These are phyloP conservation scores for Chaetodon auriga DNA, from an alignment of 2,113 vertebrate genomes.

Conservation along the genomic window DNA sequence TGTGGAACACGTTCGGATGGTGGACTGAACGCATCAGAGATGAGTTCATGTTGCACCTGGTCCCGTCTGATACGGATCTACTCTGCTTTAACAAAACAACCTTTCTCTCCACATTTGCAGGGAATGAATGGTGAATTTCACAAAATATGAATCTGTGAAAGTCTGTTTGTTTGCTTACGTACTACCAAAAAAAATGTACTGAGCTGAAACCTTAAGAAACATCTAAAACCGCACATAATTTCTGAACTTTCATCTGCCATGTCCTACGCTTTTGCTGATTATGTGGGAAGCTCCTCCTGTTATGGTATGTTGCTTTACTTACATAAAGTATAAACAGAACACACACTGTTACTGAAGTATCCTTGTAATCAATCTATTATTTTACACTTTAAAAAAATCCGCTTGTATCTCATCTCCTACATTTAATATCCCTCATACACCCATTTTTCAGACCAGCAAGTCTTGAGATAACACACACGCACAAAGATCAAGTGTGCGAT, in stretches of 20 bases:
- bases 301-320: background rate
- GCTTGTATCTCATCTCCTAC: background rate
- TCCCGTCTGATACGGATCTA: background rate
- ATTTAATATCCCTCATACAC: slow-evolving; percentile 5
- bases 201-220: no score
- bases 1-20: background rate
- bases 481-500: background rate
- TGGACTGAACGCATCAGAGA: no score
- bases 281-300: background rate
- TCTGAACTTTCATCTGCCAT: no score
- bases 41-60: no score
- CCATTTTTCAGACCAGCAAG: slow-evolving; percentile 13
- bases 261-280: background rate
- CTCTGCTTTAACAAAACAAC: background rate
- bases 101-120: background rate
- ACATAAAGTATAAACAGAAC: background rate
- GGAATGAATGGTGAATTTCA: background rate
- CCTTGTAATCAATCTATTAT: background rate
- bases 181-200: background rate
- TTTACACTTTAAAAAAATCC: background rate
- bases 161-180: background rate
- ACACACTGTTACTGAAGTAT: background rate
- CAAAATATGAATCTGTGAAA: background rate
- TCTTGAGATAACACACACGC: background rate
- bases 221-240: no score